Evolutionary conservation across 2,113 vertebrate species (phyloP).

Genomic region (Varanus komodoensis): DNA sequence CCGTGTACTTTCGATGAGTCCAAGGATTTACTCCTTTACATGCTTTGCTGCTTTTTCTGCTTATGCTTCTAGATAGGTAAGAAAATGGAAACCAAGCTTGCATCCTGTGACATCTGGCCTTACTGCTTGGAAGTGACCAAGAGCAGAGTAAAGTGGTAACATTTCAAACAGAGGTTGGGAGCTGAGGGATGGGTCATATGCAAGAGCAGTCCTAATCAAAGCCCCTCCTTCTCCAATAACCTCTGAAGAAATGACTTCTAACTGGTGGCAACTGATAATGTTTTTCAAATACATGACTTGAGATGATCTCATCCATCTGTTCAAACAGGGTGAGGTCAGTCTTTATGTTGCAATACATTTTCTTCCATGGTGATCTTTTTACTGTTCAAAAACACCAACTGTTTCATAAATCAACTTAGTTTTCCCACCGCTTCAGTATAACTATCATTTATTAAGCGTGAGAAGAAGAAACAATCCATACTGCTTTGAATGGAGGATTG

Average conservation of each 20-base stretch:
- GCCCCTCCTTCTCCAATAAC: neutral
- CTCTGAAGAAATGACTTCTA: neutral
- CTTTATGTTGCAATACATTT: conserved; percentile 45
- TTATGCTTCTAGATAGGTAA: too few species aligned
- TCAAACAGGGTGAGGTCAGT: conserved; percentile 36
- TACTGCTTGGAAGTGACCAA: too few species aligned
- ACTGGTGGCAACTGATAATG: neutral
- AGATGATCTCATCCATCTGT: conserved; percentile 50
- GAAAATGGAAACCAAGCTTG: too few species aligned
- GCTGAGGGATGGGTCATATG: too few species aligned
- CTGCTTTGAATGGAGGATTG: conserved; percentile 46
- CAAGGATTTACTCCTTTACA: too few species aligned
- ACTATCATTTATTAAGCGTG: conserved; percentile 59
- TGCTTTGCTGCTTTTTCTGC: too few species aligned
- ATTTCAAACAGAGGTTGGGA: too few species aligned
- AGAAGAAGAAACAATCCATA: conserved; percentile 55
- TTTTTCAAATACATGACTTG: conserved; percentile 20
- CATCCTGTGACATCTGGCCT: too few species aligned
- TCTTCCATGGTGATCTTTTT: conserved; percentile 51
- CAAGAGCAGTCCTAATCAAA: too few species aligned
- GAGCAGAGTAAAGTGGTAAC: too few species aligned
- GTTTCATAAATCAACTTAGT: conserved; percentile 57
- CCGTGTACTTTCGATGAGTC: too few species aligned
- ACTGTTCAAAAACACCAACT: conserved; percentile 27
- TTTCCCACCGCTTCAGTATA: conserved; percentile 54